These are phyloP conservation scores for Rhodinocichla rosea DNA, from an alignment of 2,113 vertebrate genomes.

Conservation along the genomic window DNA sequence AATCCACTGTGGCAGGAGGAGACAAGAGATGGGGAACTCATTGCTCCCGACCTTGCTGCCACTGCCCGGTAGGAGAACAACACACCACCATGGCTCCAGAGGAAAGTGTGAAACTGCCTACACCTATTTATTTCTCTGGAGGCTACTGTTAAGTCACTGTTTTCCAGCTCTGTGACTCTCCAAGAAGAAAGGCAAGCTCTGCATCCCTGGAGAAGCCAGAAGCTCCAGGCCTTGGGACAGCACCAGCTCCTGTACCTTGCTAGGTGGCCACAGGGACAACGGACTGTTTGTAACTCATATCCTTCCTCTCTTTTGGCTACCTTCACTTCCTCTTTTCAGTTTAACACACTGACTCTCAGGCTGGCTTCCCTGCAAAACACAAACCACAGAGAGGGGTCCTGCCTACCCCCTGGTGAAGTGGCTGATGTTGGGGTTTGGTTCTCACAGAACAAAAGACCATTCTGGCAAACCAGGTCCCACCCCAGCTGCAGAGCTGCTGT, in stretches of 20 bases:
- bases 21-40: neutral
- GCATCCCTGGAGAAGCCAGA: neutral
- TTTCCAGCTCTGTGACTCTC: neutral
- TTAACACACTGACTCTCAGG: neutral
- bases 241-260: neutral
- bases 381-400: neutral
- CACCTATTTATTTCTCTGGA: neutral
- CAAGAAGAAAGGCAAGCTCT: neutral
- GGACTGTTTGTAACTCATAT: constrained; percentile 4
- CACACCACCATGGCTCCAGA: rapidly evolving
- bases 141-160: neutral
- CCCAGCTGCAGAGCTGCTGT: neutral
- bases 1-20: neutral
- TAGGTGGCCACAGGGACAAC: neutral
- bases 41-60: neutral
- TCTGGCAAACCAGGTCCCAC: neutral
- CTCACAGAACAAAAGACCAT: neutral
- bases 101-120: neutral
- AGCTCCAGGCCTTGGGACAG: neutral
- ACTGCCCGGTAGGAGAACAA: neutral
- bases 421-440: neutral
- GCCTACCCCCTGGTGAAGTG: neutral
- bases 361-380: neutral
- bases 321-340: constrained; percentile 39
- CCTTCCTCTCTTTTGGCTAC: constrained; percentile 22